Evolutionary conservation across 1,140 invertebrate species (phyloP), one percentile per base, ranked within the genome.

Genomic region (Zophobas morio): DNA sequence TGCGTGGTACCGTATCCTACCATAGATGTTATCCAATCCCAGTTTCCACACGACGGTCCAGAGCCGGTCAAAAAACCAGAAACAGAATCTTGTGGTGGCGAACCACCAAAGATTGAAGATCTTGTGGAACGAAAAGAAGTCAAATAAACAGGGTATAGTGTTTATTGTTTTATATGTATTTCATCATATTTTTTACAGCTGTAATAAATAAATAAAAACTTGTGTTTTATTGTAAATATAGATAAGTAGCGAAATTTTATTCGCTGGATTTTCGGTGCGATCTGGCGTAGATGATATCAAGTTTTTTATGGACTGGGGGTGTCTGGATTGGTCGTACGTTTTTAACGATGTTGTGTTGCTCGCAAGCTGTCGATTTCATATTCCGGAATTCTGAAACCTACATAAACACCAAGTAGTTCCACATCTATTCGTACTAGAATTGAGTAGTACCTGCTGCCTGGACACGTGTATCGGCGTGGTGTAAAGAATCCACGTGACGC

Each of bases 401-500:
- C 53, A 54, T 54, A 5, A 70, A 8, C 39, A 35, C 6, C 2
- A 46, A 71, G 20, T 20, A 20, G 20, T 20, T 20, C 20, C 20
- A 20, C 20, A 20, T 20, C 20, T 20, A 20, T 20, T 20, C 20
- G 20, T 20, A 20, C 20, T 20, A 20, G 20, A 20, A 20, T 20
- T 20, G 20, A 20, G 20, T 20, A 20, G 20, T 77, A 96, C 93
- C 88, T 96, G 94, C 56, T 90, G 87, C 33, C 88, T 83, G 0
- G 93, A 94, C 20, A 95, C 89, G 81, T 90, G 88, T 70, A 96
- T 90, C 0, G 93, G 90, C 3, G 92, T 88, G 4, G 93, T 89
- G 79, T 95, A 92, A 1, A 95, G 88, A 34, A 93, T 93, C 94
- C 94, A 95, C 34, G 88, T 90, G 39, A 94, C 93, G 78, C 90